Percentiles rank a stretch among this genome's conserved stretches.
Evolutionary conservation across 2,888 invertebrate species (phyloP).

Genomic region (Nasonovia ribisnigri): DNA sequence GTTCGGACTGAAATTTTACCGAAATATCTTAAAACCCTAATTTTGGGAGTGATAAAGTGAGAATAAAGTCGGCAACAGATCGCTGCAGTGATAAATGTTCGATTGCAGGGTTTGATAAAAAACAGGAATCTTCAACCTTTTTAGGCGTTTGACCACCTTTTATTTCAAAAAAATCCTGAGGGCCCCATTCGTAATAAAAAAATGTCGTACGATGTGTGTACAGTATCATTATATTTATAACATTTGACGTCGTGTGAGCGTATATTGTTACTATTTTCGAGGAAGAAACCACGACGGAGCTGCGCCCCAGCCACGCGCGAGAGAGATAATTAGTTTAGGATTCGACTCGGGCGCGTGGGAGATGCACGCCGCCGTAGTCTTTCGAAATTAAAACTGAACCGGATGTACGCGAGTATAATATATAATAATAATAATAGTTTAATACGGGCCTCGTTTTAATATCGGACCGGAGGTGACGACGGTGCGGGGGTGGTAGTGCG

Average conservation of each 20-base stretch:
- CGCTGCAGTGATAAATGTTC: too few species aligned
- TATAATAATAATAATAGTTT: neutral
- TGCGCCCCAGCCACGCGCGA: neutral
- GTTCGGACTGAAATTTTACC: too few species aligned
- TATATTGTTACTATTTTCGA: neutral
- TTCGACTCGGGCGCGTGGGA: neutral
- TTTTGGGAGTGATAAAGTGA: too few species aligned
- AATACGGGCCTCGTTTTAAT: slow-evolving; percentile 34
- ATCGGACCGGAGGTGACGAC: slow-evolving; percentile 33
- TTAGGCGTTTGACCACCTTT: too few species aligned
- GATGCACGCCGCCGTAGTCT: neutral
- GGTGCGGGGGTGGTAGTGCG: neutral
- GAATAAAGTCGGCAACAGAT: too few species aligned
- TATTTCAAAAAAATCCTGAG: too few species aligned
- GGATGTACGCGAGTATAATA: slow-evolving; percentile 29
- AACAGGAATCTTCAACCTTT: too few species aligned
- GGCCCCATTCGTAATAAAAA: too few species aligned
- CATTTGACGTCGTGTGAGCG: neutral
- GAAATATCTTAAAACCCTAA: too few species aligned
- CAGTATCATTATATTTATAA: neutral
- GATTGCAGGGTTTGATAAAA: too few species aligned
- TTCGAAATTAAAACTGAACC: slow-evolving; percentile 54
- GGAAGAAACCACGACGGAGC: neutral
- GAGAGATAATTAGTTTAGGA: slow-evolving; percentile 56
- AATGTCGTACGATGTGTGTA: neutral